Percentiles rank a stretch among this genome's conserved stretches.
phyloP scores from a whole-genome alignment of 2,888 invertebrate genomes.

The Machimus rusticus region DNA sequence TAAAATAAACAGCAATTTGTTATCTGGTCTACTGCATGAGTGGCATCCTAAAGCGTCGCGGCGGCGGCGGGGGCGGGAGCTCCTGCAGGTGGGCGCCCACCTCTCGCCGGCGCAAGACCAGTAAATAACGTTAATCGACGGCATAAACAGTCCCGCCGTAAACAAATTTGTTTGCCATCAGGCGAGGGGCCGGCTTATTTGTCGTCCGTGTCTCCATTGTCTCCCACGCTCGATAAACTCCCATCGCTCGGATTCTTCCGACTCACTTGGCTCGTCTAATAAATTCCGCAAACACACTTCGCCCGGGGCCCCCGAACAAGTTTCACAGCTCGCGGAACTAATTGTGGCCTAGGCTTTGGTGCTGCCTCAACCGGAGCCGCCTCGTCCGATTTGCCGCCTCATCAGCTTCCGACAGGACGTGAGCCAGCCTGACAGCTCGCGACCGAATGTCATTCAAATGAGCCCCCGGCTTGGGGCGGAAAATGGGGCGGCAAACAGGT shows the following conservation, averaged over 20 bases:
- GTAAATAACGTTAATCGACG: constrained; percentile 28
- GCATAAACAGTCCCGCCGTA: constrained; percentile 19
- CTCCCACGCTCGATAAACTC: constrained; percentile 28
- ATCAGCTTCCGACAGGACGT: not conserved
- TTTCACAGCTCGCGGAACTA: constrained; percentile 10
- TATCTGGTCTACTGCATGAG: not conserved
- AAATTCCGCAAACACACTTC: constrained; percentile 28
- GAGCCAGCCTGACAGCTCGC: not conserved
- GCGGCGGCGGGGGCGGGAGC: not conserved
- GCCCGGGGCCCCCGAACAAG: not conserved
- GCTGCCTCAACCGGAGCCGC: not conserved
- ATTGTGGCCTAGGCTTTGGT: constrained; percentile 35
- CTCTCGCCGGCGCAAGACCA: not conserved
- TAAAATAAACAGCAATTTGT: not conserved
- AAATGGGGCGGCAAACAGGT: not conserved
- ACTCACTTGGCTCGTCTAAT: constrained; percentile 33
- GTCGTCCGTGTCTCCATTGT: not conserved
- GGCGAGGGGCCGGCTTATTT: not conserved
- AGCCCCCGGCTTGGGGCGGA: not conserved
- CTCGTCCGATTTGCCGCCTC: constrained; percentile 26
- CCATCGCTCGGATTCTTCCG: constrained; percentile 9
- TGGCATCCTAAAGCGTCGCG: not conserved
- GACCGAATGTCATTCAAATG: not conserved
- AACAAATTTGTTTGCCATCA: constrained; percentile 38
- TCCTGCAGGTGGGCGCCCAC: not conserved